Percentiles rank a stretch among this genome's conserved stretches.
These are phyloP conservation scores for Ara ararauna DNA, from an alignment of 2,797 vertebrate species.

Conservation along the genomic window DNA sequence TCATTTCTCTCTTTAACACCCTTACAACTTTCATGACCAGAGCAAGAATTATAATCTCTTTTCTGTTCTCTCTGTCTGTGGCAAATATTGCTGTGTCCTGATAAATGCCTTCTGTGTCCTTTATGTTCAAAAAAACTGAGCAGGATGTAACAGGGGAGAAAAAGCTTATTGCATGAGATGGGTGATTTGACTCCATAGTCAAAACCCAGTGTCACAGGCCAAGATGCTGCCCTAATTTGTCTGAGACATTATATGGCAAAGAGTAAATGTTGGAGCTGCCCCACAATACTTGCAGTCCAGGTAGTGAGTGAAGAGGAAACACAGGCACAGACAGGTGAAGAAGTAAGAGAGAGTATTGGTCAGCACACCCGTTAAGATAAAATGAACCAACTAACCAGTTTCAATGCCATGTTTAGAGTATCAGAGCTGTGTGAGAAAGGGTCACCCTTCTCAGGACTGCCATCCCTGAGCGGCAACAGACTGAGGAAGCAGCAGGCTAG, in stretches of 20 bases:
- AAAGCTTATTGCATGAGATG: not conserved
- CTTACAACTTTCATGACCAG: not conserved
- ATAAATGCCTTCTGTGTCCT: not conserved
- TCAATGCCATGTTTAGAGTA: not conserved
- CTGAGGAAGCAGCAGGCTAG: not conserved
- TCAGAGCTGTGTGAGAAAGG: not conserved
- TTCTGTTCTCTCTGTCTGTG: not conserved
- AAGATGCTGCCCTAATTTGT: not conserved
- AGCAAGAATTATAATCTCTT: not conserved
- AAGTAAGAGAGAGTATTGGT: not conserved
- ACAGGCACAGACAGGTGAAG: not conserved
- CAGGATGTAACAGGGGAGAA: not conserved
- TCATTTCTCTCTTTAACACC: not conserved
- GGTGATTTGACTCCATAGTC: not conserved
- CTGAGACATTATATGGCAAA: not conserved
- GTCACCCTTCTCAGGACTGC: not conserved
- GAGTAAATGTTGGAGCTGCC: not conserved
- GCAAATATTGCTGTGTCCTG: not conserved
- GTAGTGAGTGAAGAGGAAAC: not conserved
- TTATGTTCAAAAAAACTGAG: not conserved
- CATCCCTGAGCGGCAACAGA: not conserved
- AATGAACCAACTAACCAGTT: not conserved
- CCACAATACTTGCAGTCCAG: not conserved
- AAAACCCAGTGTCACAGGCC: not conserved
- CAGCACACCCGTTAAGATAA: not conserved